Evolutionary conservation across 2,797 vertebrate species (phyloP), one percentile per base, ranked within the genome.

Genomic region (Gephyroberyx darwinii): DNA sequence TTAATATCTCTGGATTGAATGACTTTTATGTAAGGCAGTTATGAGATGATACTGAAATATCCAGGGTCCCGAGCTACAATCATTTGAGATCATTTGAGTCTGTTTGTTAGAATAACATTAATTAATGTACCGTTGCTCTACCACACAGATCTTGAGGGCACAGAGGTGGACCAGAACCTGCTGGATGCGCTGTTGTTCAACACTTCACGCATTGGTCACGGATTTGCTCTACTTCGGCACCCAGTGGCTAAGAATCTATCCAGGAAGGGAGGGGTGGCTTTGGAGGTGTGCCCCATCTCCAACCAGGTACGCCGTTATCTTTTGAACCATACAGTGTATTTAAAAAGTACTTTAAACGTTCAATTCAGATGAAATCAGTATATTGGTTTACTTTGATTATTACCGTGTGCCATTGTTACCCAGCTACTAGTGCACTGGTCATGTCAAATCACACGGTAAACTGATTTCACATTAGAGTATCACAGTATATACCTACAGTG

Each of bases 251-350:
- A 87, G 86, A 83, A 87, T 19, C 72, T 95, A 1, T 94, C 94
- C 54, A 88, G 88, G 86, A 94, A 93, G 86, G 93, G 70, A 87
- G 92, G 93, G 14, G 89, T 96, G 54, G 93, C 96, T 14, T 43
- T 97, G 48, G 96, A 98, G 85, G 92, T 98, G 73, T 98, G 96
- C 65, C 96, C 96, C 48, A 93, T 98, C 85, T 99, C 97, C 83
- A 99, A 98, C 84, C 97, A 98, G 96, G 97, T 94, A 81, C 41
- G 5, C 8, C 1, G 2, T 2, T 22, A 7, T n/a, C 17, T 3
- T 22, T 6, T 26, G 9, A 62, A 68, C 16, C 13, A 35, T 14
- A 19, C 5, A 33, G n/a, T 14, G 9, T 20, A 47, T 5, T 19
- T 26, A 26, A 26, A 5, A 35, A 58, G 9, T 41, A 8, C 26